Conservation (phyloP, 2,797 vertebrate genomes). For the Uromys caudimaculatus region DNA sequence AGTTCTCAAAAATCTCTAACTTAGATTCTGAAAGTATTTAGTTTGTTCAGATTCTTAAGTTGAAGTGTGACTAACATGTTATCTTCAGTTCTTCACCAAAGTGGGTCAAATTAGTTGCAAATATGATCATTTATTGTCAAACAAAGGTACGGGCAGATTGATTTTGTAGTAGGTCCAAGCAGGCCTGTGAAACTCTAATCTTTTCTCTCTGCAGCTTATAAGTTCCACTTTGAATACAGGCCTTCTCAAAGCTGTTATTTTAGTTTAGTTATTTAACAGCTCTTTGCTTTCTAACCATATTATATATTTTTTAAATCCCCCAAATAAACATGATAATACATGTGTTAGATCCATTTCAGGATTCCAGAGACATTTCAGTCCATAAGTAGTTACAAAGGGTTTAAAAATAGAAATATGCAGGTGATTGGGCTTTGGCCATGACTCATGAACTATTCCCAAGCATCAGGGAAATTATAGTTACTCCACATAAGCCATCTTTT, state of each 20-base stretch:
- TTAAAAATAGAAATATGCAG: conserved; percentile 83
- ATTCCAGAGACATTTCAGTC: conserved; percentile 45
- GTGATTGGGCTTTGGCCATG: conserved; percentile 77
- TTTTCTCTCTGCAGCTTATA: not conserved
- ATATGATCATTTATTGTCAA: not conserved
- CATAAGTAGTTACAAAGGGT: conserved; percentile 77
- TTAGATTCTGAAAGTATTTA: not conserved
- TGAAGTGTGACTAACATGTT: not conserved
- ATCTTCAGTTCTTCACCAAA: not conserved
- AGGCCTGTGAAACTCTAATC: not conserved
- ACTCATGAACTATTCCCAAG: conserved; percentile 86
- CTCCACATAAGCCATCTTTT: conserved; percentile 76
- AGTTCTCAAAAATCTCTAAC: not conserved
- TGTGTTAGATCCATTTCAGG: not conserved
- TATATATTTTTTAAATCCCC: not conserved
- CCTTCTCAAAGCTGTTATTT: not conserved
- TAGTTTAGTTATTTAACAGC: not conserved
- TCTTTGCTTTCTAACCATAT: conserved; percentile 23
- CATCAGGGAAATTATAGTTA: conserved; percentile 85
- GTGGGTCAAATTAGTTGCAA: not conserved
- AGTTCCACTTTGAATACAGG: not conserved
- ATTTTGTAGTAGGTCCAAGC: not conserved
- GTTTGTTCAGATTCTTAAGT: not conserved
- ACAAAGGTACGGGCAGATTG: not conserved
- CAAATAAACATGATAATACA: not conserved